These are phyloP conservation scores for Halichoeres trimaculatus DNA, from an alignment of 2,113 vertebrate genomes.

Conservation along the genomic window DNA sequence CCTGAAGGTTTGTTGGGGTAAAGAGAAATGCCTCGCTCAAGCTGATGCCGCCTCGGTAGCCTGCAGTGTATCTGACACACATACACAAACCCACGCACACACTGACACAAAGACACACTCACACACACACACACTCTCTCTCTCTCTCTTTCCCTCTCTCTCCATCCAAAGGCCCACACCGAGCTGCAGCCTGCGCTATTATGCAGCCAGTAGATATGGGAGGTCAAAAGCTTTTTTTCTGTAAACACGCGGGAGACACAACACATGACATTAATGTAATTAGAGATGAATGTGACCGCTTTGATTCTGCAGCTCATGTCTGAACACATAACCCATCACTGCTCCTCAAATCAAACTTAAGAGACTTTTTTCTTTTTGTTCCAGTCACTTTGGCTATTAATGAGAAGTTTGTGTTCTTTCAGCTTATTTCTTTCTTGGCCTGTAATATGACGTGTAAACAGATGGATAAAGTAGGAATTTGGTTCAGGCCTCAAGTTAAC, in stretches of 20 bases:
- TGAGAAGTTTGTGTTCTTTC: not conserved
- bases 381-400: not conserved
- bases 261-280: conserved; percentile 83
- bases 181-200: conserved; percentile 56
- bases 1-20: conserved; percentile 87
- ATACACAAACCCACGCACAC: not conserved
- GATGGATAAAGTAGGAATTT: conserved; percentile 16
- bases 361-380: not conserved
- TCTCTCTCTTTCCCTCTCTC: too few species aligned
- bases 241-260: conserved; percentile 77
- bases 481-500: not conserved
- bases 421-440: conserved; percentile 6
- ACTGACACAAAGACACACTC: not conserved
- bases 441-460: conserved; percentile 1
- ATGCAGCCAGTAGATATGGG: conserved; percentile 74
- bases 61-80: conserved; percentile 52
- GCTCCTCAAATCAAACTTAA: conserved; percentile 3
- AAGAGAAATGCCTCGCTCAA: conserved; percentile 80
- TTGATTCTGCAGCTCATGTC: conserved; percentile 60
- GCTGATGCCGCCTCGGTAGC: conserved; percentile 76
- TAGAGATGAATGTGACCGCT: conserved; percentile 73
- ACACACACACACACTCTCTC: not conserved
- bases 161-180: conserved; percentile 50
- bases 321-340: conserved; percentile 15
- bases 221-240: conserved; percentile 79